Evolutionary conservation across 2,888 invertebrate genomes (phyloP).

Genomic region (Norana najaformis): DNA sequence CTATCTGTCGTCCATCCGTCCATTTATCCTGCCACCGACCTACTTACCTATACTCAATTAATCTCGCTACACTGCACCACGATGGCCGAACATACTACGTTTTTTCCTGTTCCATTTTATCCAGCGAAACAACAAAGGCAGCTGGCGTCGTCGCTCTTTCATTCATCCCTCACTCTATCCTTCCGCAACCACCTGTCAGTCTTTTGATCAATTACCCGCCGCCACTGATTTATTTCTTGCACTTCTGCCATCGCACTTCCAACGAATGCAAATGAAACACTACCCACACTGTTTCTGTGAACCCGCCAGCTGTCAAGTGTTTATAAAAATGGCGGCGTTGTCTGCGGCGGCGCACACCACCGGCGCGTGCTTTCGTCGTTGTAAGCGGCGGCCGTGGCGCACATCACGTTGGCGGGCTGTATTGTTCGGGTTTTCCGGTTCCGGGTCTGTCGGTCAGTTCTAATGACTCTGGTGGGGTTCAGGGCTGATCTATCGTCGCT

Average conservation of each 20-base stretch:
- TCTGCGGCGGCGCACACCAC: neutral
- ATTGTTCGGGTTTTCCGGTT: neutral
- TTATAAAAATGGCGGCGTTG: constrained; percentile 9
- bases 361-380: neutral
- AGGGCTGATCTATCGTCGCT: neutral
- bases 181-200: constrained; percentile 13
- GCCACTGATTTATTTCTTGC: constrained; percentile 13
- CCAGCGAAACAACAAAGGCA: neutral
- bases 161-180: neutral
- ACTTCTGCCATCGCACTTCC: neutral
- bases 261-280: constrained; percentile 7
- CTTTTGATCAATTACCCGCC: constrained; percentile 13
- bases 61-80: neutral
- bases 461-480: neutral
- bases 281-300: neutral
- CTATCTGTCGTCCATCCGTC: no score
- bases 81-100: neutral
- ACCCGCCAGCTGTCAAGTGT: neutral
- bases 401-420: neutral
- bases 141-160: neutral
- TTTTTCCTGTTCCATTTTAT: neutral
- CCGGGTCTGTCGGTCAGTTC: neutral
- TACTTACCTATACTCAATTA: neutral
- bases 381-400: neutral
- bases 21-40: neutral